These are phyloP conservation scores for Copidosoma aretas DNA, from an alignment of 2,888 invertebrate genomes.

Conservation along the genomic window DNA sequence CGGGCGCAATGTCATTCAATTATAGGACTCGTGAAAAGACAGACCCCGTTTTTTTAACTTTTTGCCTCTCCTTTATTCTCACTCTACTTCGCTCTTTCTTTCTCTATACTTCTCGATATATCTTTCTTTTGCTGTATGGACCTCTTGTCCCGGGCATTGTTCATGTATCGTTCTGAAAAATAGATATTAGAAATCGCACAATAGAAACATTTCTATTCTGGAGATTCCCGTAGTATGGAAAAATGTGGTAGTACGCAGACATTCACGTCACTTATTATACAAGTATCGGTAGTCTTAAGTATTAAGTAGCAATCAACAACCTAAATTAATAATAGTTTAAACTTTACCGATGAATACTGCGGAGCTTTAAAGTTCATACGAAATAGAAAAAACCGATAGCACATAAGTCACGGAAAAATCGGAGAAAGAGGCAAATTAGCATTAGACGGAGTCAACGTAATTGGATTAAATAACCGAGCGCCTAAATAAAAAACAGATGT, in stretches of 20 bases:
- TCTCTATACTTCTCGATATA: neutral
- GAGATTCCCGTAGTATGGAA: too few relatives aligned
- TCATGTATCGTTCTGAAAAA: too few relatives aligned
- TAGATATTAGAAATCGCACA: too few relatives aligned
- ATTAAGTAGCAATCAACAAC: neutral
- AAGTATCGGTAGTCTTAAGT: neutral
- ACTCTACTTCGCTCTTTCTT: neutral
- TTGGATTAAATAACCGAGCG: neutral
- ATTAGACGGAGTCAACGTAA: neutral
- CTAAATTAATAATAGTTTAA: neutral
- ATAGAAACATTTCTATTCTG: too few relatives aligned
- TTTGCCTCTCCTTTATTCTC: neutral
- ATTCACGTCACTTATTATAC: too few relatives aligned
- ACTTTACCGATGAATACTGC: neutral
- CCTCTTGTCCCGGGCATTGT: neutral
- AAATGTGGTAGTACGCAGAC: too few relatives aligned
- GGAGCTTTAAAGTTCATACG: neutral
- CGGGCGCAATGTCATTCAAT: conserved; percentile 46
- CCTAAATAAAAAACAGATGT: neutral
- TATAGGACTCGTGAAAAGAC: conserved; percentile 35
- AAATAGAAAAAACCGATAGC: neutral
- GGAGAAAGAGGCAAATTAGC: neutral
- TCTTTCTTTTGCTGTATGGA: neutral
- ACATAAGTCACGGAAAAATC: neutral
- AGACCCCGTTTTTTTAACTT: conserved; percentile 12